phyloP scores from a whole-genome alignment of 2,113 vertebrate genomes.

The Galeopterus variegatus region DNA sequence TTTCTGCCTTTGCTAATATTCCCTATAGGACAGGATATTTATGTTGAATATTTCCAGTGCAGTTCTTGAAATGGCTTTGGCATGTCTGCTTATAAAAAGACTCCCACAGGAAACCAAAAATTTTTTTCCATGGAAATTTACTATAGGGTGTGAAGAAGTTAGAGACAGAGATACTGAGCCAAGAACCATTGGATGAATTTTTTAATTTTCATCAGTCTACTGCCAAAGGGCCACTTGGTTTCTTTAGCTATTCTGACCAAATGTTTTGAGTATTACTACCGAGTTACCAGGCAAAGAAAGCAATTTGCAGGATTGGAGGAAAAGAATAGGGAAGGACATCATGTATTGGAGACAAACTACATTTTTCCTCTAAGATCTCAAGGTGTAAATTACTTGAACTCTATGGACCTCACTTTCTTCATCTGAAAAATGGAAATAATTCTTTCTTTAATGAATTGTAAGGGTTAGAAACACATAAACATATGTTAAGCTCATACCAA shows the following conservation, averaged over 20 bases:
- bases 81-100: constrained; percentile 44
- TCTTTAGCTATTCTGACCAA: background rate
- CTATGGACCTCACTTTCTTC: background rate
- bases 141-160: constrained; percentile 40
- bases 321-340: background rate
- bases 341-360: background rate
- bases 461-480: background rate
- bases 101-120: constrained; percentile 66
- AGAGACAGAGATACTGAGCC: constrained; percentile 4
- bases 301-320: background rate
- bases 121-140: constrained; percentile 80
- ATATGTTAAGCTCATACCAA: background rate
- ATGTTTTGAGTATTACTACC: background rate
- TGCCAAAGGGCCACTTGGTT: background rate
- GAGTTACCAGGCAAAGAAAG: background rate
- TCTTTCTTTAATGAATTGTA: background rate
- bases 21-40: constrained; percentile 75
- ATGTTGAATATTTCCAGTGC: constrained; percentile 78
- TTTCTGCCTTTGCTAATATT: constrained; percentile 57
- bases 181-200: background rate
- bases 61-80: constrained; percentile 70
- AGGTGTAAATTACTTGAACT: background rate
- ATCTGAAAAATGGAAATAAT: background rate
- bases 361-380: background rate
- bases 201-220: background rate